These are phyloP conservation scores for Cynoglossus semilaevis DNA, from an alignment of 2,113 vertebrate species.

Conservation along the genomic window DNA sequence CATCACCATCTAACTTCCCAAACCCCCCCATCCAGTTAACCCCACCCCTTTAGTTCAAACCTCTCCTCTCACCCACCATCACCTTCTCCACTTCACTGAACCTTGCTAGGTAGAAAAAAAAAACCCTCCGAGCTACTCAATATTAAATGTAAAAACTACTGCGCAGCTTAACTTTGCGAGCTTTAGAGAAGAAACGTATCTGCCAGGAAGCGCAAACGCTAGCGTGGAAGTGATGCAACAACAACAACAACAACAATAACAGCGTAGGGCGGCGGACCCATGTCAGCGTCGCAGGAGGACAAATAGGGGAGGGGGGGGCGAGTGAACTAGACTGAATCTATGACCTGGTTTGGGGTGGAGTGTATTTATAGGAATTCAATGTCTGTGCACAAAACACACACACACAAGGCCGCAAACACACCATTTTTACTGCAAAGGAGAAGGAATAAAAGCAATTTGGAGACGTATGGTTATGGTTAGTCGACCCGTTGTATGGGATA, in stretches of 20 bases:
- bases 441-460: constrained; percentile 3
- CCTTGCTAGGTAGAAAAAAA: constrained; percentile 71
- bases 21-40: not conserved
- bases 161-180: constrained; percentile 69
- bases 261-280: constrained; percentile 28
- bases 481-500: constrained; percentile 19
- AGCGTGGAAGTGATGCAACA: constrained; percentile 47
- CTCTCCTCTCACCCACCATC: constrained; percentile 31
- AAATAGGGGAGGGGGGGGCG: constrained; percentile 36
- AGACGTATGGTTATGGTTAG: constrained; percentile 27
- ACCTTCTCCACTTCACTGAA: constrained; percentile 67
- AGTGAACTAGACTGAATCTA: constrained; percentile 78
- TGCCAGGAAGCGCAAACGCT: constrained; percentile 31
- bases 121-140: constrained; percentile 68
- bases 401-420: not conserved
- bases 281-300: constrained; percentile 17
- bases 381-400: constrained; percentile 55
- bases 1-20: constrained; percentile 33
- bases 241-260: constrained; percentile 4
- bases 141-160: constrained; percentile 72
- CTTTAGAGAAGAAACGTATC: constrained; percentile 53
- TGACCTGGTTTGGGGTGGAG: constrained; percentile 62
- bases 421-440: constrained; percentile 42
- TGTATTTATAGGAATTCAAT: constrained; percentile 43
- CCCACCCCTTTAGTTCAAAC: constrained; percentile 28